Evolutionary conservation across 2,797 vertebrate species (phyloP), one percentile per base, ranked within the genome.

Genomic region (Ctenopoma multispine): DNA sequence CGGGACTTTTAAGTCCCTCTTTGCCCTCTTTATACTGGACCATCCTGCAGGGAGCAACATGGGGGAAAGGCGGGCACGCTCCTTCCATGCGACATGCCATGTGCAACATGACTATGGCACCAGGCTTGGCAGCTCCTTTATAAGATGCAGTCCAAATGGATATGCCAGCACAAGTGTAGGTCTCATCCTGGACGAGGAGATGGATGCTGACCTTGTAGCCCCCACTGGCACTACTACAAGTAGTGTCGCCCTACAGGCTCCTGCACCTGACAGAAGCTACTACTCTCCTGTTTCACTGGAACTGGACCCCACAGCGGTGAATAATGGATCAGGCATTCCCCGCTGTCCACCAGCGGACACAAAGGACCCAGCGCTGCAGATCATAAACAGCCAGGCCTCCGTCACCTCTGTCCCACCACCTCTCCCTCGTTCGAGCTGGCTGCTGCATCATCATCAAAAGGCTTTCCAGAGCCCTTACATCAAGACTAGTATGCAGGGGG

Each of bases 401-500:
- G 27, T 85, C 69, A 87, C 77, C 57, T 51, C 81, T 9, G 36
- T 69, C 72, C 89, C 77, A 4, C 78, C 81, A 43, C 74, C 88
- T 81, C 84, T 90, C 23, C 92, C 84, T 71, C 89, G 71, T 40
- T 90, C 87, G 34, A 93, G 85, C 78, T 93, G 90, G 92, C 76
- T 93, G 92, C 76, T 93, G 83, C 86, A 70, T 57, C 81, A 68
- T 70, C 47, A 81, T 68, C 9, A 92, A 79, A 83, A 93, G 89
- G 72, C 91, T 56, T 96, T 96, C 89, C 93, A 88, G 36, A 93
- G 89, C 72, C 92, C 77, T 46, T 95, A 94, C 73, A 87, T 92
- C 72, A 95, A 95, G 91, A 97, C 96, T 77, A 97, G 95, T 85
- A 95, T 92, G 62, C 97, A 98, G 91, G 95, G 96, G 51, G 94